Conservation (phyloP, 2,888 invertebrate genomes). For the Callinectes sapidus region DNA sequence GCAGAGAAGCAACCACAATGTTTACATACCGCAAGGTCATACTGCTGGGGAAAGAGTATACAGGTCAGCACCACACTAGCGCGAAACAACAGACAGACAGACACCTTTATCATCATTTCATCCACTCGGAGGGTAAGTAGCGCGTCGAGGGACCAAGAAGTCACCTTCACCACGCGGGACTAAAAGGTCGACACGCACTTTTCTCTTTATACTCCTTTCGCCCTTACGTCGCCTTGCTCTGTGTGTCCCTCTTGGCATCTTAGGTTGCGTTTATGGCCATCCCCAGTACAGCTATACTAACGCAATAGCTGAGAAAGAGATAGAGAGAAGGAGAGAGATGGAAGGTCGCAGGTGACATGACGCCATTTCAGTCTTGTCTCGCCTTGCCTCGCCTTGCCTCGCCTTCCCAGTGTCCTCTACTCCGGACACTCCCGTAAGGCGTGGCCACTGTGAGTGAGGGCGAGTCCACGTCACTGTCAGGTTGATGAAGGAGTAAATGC, state of each 20-base stretch:
- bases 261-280: slow-evolving; percentile 8
- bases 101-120: slow-evolving; percentile 32
- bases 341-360: slow-evolving; percentile 30
- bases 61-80: slow-evolving; percentile 16
- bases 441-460: neutral
- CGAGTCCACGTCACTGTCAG: slow-evolving; percentile 26
- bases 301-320: neutral
- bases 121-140: slow-evolving; percentile 44
- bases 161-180: neutral
- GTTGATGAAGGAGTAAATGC: neutral
- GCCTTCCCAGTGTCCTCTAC: neutral
- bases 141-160: neutral
- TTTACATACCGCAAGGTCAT: neutral
- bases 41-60: neutral
- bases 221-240: neutral
- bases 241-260: neutral
- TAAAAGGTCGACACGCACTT: neutral
- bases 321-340: neutral
- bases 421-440: neutral
- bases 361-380: neutral
- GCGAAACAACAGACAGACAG: slow-evolving; percentile 25
- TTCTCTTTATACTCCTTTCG: neutral
- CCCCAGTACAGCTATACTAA: slow-evolving; percentile 7
- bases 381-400: neutral
- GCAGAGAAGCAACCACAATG: neutral